Conservation (phyloP, 1,140 invertebrate genomes). For the Drosophila funebris region DNA sequence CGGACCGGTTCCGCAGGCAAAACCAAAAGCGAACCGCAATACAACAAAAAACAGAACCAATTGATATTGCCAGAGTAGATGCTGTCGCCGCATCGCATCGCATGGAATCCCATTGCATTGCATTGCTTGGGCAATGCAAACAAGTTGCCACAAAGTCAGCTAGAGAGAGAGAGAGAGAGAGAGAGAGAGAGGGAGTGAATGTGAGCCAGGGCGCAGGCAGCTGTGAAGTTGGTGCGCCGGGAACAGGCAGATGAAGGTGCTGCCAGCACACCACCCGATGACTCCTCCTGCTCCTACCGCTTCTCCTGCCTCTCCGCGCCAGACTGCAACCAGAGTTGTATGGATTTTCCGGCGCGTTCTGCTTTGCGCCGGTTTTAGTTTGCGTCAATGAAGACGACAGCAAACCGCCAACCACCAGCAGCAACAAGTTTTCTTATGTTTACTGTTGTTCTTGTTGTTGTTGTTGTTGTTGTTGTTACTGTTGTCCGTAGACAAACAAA, state of each 20-base stretch:
- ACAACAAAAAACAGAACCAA: slow-evolving; percentile 29
- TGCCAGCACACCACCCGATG: slow-evolving; percentile 3
- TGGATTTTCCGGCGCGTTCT: slow-evolving; percentile 68
- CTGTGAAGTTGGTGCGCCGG: slow-evolving; percentile 4
- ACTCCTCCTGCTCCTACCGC: background rate
- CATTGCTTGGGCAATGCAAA: slow-evolving; percentile 48
- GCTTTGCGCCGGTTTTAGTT: slow-evolving; percentile 58
- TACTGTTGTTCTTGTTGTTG: slow-evolving; percentile 20
- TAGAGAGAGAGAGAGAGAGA: background rate
- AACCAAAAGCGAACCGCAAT: slow-evolving; percentile 43
- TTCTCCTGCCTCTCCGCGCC: background rate
- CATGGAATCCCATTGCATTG: background rate
- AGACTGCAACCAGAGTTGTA: slow-evolving; percentile 24
- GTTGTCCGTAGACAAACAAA: slow-evolving; percentile 33
- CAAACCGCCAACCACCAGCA: slow-evolving; percentile 39
- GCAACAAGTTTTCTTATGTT: slow-evolving; percentile 59
- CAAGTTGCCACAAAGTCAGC: slow-evolving; percentile 63
- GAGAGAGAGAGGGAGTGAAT: background rate
- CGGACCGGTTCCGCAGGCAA: slow-evolving; percentile 59
- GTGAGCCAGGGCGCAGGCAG: no score
- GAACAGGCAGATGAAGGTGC: slow-evolving; percentile 26
- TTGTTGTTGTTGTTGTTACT: slow-evolving; percentile 14
- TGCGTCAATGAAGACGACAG: slow-evolving; percentile 23
- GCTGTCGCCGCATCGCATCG: slow-evolving; percentile 10
- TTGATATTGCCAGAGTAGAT: slow-evolving; percentile 48